These are phyloP conservation scores for Cardinalis cardinalis DNA, from an alignment of 2,113 vertebrate species.

Conservation along the genomic window DNA sequence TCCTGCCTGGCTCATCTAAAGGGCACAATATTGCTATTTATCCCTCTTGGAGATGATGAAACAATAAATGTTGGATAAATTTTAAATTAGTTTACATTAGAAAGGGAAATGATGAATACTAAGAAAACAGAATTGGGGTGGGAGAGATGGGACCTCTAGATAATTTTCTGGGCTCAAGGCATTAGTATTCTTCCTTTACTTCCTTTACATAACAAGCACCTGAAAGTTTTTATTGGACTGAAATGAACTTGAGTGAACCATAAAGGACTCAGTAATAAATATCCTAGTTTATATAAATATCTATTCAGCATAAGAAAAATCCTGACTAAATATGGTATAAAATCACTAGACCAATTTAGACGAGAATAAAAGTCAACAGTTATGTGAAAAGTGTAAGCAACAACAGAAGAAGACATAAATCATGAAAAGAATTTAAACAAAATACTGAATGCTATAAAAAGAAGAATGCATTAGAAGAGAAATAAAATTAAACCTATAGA, in stretches of 20 bases:
- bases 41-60: not conserved
- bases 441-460: not conserved
- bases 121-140: not conserved
- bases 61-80: not conserved
- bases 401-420: not conserved
- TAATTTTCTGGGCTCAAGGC: not conserved
- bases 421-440: not conserved
- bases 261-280: not conserved
- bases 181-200: not conserved
- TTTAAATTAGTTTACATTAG: not conserved
- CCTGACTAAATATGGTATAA: not conserved
- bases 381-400: conserved; percentile 4
- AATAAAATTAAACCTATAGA: conserved; percentile 5
- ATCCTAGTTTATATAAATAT: not conserved
- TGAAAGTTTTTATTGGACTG: not conserved
- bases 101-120: not conserved
- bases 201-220: not conserved
- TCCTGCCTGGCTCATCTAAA: not conserved
- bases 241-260: not conserved
- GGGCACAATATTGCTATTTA: not conserved
- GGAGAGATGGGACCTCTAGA: not conserved
- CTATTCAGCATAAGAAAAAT: not conserved
- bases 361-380: not conserved
- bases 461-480: not conserved
- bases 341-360: not conserved